These are phyloP conservation scores for Cerceris ruficornis DNA, from an alignment of 2,888 invertebrate species.

Conservation along the genomic window DNA sequence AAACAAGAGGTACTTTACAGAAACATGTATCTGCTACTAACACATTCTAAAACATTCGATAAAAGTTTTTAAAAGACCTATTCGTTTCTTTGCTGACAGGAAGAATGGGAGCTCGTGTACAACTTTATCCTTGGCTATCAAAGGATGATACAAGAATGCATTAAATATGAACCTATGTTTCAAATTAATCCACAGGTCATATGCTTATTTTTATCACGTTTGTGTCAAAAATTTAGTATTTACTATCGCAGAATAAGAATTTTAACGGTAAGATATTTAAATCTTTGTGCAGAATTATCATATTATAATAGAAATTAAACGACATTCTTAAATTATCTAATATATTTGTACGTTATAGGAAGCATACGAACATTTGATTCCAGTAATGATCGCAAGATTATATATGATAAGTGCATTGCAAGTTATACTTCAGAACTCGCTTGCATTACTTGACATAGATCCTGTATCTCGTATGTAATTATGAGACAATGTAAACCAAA, in stretches of 20 bases:
- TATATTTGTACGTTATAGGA: conserved; percentile 83
- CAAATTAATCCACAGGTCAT: conserved; percentile 86
- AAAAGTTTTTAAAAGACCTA: conserved; percentile 21
- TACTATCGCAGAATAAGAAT: conserved; percentile 89
- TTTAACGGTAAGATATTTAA: conserved; percentile 84
- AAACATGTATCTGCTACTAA: conserved; percentile 6
- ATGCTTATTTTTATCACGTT: conserved; percentile 85
- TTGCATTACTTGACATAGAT: conserved; percentile 86
- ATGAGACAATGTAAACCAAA: conserved; percentile 11
- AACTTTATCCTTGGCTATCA: conserved; percentile 87
- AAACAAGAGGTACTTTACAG: conserved; percentile 84
- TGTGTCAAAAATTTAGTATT: conserved; percentile 87
- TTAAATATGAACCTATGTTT: conserved; percentile 82
- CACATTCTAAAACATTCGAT: neutral
- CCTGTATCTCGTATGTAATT: conserved; percentile 88
- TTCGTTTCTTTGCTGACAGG: conserved; percentile 83
- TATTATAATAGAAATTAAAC: neutral
- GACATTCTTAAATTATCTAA: conserved; percentile 13
- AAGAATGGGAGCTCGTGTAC: conserved; percentile 90
- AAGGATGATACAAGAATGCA: conserved; percentile 83
- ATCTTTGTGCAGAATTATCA: conserved; percentile 13
- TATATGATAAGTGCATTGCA: conserved; percentile 87
- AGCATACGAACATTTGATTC: conserved; percentile 86
- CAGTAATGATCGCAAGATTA: conserved; percentile 87
- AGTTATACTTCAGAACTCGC: conserved; percentile 85